Evolutionary conservation across 2,797 vertebrate species (phyloP).

Genomic region (Lemur catta): DNA sequence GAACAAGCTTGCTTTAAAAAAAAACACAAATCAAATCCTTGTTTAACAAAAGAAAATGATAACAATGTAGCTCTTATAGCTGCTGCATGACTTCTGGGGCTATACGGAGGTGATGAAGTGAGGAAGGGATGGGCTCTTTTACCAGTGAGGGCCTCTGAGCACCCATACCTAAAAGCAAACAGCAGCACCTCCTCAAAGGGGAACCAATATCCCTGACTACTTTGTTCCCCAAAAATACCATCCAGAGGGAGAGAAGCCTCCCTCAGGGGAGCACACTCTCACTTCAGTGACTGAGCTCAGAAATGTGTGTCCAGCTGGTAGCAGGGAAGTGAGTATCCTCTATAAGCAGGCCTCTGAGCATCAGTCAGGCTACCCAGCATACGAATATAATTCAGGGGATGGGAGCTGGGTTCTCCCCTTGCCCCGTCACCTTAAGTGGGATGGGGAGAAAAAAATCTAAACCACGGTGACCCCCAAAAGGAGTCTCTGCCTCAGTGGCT

Average conservation of each 20-base stretch:
- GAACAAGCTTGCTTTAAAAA: constrained; percentile 32
- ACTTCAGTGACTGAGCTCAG: constrained; percentile 38
- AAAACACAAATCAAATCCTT: constrained; percentile 1
- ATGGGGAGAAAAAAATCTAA: constrained; percentile 38
- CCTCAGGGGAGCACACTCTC: background rate
- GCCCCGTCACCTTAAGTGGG: constrained; percentile 57
- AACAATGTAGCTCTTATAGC: background rate
- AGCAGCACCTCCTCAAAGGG: constrained; percentile 57
- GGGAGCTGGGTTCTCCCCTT: constrained; percentile 47
- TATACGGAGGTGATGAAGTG: background rate
- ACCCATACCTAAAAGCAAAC: constrained; percentile 60
- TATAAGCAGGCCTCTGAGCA: constrained; percentile 44
- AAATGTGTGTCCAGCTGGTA: background rate
- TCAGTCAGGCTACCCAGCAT: constrained; percentile 27
- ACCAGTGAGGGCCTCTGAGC: constrained; percentile 45
- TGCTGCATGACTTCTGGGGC: constrained; percentile 40
- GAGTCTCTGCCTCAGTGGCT: constrained; percentile 81
- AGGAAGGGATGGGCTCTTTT: constrained; percentile 33
- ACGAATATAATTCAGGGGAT: constrained; percentile 39
- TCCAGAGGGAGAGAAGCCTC: constrained; percentile 13
- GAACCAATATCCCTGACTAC: constrained; percentile 44
- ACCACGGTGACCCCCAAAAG: constrained; percentile 48
- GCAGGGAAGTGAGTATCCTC: constrained; percentile 2
- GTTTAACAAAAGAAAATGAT: constrained; percentile 26
- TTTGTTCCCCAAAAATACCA: constrained; percentile 55